A percentile compares a stretch with the other conserved stretches of the same genome.
phyloP scores from a whole-genome alignment of 2,888 invertebrate species.

The Ephialtes manifestator region DNA sequence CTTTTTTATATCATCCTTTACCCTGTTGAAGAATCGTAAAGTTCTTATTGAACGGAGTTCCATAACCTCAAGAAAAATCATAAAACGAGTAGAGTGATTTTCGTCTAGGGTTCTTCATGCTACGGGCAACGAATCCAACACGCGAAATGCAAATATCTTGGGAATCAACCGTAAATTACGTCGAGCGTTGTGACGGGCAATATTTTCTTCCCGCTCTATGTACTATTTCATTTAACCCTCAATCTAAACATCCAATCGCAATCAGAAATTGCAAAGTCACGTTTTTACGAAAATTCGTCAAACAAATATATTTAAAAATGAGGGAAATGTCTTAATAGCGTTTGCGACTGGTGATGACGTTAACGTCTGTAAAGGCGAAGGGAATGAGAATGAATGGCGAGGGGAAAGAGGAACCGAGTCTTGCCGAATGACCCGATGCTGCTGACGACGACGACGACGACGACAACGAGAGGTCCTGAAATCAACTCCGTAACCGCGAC shows the following conservation, averaged over 20 bases:
- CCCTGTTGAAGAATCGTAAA: not conserved
- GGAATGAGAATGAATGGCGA: not conserved
- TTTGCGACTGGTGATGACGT: conserved; percentile 9
- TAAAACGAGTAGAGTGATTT: conserved; percentile 1
- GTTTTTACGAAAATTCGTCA: conserved; percentile 7
- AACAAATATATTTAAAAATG: not conserved
- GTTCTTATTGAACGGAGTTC: not conserved
- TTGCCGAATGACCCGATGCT: conserved; percentile 25
- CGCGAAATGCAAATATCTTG: conserved; percentile 45
- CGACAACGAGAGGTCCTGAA: conserved; percentile 9
- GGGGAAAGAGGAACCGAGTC: not conserved
- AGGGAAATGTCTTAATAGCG: not conserved
- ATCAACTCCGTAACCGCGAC: conserved; percentile 33
- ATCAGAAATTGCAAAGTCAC: conserved; percentile 16
- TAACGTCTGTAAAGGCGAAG: conserved; percentile 11
- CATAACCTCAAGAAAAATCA: not conserved
- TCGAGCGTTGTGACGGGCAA: conserved; percentile 23
- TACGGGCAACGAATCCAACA: conserved; percentile 26
- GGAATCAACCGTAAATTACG: conserved; percentile 26
- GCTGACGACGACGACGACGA: conserved; percentile 36
- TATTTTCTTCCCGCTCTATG: not conserved
- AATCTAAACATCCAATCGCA: conserved; percentile 14
- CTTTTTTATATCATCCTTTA: not conserved
- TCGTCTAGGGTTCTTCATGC: conserved; percentile 2
- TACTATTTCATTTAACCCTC: not conserved